A percentile compares a stretch with the other conserved stretches of the same genome.
phyloP scores from a whole-genome alignment of 2,888 invertebrate species.

The Bugula neritina region DNA sequence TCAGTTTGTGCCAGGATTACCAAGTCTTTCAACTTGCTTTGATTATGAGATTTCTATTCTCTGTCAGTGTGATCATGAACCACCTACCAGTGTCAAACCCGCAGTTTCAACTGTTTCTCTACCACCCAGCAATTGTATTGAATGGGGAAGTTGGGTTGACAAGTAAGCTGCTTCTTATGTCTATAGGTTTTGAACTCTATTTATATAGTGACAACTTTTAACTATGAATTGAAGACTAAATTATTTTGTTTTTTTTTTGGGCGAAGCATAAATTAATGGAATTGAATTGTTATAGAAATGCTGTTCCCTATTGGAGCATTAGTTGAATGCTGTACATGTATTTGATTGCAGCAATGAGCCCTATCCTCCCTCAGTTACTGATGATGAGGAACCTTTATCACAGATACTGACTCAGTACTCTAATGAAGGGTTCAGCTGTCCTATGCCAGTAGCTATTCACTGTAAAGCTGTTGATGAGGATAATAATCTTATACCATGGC shows the following conservation, averaged over 20 bases:
- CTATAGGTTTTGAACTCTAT: too few species aligned
- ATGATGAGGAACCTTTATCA: conserved; percentile 44
- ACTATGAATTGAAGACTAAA: too few species aligned
- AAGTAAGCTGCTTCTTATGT: conserved; percentile 6
- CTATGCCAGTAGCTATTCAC: conserved; percentile 35
- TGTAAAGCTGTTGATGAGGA: conserved; percentile 29
- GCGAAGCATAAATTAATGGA: too few species aligned
- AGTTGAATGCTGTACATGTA: too few species aligned
- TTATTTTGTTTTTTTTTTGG: too few species aligned
- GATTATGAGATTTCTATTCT: conserved; percentile 19
- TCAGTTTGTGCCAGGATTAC: conserved; percentile 10
- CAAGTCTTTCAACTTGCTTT: background rate
- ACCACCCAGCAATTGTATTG: conserved; percentile 35
- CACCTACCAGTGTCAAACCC: background rate
- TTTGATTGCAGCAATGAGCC: conserved; percentile 32
- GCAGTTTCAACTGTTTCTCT: background rate
- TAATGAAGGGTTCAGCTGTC: conserved; percentile 31
- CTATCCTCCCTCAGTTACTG: conserved; percentile 35
- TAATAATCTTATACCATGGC: background rate
- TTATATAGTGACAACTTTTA: too few species aligned
- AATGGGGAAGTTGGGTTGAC: conserved; percentile 45
- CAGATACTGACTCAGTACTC: conserved; percentile 36
- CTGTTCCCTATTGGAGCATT: too few species aligned
- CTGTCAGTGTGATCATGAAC: background rate
- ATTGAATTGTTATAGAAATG: too few species aligned